A percentile compares a stretch with the other conserved stretches of the same genome.
These are phyloP conservation scores for Corvus moneduloides DNA, from an alignment of 2,113 vertebrate species.

Conservation along the genomic window DNA sequence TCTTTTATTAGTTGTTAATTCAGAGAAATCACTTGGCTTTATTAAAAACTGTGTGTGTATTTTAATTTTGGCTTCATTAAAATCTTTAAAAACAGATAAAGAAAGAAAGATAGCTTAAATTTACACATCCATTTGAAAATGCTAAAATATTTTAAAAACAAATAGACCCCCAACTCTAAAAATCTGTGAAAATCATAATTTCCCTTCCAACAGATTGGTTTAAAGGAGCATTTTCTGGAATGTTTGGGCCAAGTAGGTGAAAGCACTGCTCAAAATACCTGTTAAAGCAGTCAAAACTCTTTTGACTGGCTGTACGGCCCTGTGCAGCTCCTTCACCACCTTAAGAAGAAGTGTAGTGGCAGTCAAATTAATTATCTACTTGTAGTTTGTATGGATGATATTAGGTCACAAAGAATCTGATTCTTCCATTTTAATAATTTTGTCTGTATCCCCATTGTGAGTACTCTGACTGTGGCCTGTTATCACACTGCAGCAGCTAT, in stretches of 20 bases:
- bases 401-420: neutral
- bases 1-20: neutral
- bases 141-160: neutral
- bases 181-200: fast-evolving
- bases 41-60: fast-evolving
- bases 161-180: neutral
- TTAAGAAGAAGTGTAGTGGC: neutral
- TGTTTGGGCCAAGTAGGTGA: fast-evolving
- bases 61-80: neutral
- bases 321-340: neutral
- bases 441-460: neutral
- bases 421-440: neutral
- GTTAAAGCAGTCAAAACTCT: neutral
- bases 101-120: neutral
- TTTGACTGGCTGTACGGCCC: neutral
- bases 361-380: neutral
- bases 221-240: neutral
- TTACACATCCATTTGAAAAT: neutral
- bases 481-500: neutral
- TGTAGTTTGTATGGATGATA: neutral
- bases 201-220: neutral
- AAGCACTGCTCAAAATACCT: neutral
- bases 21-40: neutral
- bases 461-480: neutral
- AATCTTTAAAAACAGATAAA: neutral